Evolutionary conservation across 1,140 invertebrate species (phyloP), one percentile per base, ranked within the genome.

Genomic region (Drosophila kepulauana): DNA sequence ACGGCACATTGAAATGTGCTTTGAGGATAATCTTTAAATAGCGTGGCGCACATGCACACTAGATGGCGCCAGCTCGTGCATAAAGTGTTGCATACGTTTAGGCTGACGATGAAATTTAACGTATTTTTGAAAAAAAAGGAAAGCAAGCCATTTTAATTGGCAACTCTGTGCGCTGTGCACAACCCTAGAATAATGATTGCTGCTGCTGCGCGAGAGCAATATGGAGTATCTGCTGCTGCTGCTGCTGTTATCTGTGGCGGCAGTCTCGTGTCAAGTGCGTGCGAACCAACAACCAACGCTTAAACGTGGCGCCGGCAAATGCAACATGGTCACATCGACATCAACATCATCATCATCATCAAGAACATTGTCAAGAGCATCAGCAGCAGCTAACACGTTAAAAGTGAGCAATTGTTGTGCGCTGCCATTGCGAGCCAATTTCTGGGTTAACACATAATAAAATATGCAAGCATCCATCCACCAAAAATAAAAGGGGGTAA

Each of bases 201-300:
- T 43, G 20, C 5, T n/a, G 46, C 45, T 20, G 41, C 11, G 41
- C 11, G n/a, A 43, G 41, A 43, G 41, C 41, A 43, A 43, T 38
- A 7, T 2, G 13, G 13, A 5, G 41, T 6, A 41, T 48, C 16
- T 61, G 61, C 46, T 41, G 15, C 13, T 61, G 61, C 46, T 41
- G 25, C 13, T 62, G 49, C 45, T 70, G 10, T 45, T 33, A 41
- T 69, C 58, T 69, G 58, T 49, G 49, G 56, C 68, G 41, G 56
- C 62, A 76, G 68, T 76, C 57, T 76, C 48, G 68, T 72, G 69
- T 52, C 61, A 66, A 76, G 59, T 76, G 74, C 61, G 74, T 66
- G 48, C 41, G 52, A 72, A 72, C 68, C 41, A 72, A 76, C 69
- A 72, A 76, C 74, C 69, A 72, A 76, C 74, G 74, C 72, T 66